phyloP scores from a whole-genome alignment of 2,797 vertebrate species.

The Threskiornis aethiopicus region DNA sequence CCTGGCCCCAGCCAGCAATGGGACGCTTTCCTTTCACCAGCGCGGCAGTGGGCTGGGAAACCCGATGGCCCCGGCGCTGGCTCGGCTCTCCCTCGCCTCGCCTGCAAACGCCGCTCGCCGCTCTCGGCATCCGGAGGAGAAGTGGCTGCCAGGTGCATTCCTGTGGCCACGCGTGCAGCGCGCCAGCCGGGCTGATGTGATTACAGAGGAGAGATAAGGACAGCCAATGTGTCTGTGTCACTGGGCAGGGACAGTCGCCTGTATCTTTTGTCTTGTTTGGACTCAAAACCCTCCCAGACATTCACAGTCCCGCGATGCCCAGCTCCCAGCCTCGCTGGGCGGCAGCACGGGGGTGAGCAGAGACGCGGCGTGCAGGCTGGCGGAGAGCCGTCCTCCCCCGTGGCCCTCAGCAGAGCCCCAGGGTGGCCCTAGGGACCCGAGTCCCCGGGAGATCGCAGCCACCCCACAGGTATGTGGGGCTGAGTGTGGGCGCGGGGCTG shows the following conservation, averaged over 20 bases:
- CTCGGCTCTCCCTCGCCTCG: neutral
- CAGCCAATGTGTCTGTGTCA: neutral
- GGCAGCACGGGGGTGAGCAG: fast-evolving
- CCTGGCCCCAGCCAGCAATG: neutral
- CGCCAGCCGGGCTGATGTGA: neutral
- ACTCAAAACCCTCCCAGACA: neutral
- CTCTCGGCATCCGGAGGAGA: neutral
- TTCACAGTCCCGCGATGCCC: neutral
- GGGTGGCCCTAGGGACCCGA: neutral
- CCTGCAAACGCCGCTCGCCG: neutral
- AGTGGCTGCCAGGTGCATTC: neutral
- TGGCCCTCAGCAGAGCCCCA: fast-evolving
- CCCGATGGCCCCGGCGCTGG: neutral
- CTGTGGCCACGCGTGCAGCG: neutral
- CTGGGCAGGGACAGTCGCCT: neutral
- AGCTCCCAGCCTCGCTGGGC: fast-evolving
- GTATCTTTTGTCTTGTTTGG: neutral
- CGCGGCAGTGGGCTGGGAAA: neutral
- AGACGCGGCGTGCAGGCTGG: fast-evolving
- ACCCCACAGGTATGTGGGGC: neutral
- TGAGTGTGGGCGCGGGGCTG: neutral
- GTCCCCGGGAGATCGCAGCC: neutral
- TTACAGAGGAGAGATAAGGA: neutral
- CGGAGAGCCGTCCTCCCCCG: fast-evolving
- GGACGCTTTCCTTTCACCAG: neutral